Base-by-base conservation (phyloP, 2,888 invertebrate genomes). In the Onthophagus sagittarius region DNA sequence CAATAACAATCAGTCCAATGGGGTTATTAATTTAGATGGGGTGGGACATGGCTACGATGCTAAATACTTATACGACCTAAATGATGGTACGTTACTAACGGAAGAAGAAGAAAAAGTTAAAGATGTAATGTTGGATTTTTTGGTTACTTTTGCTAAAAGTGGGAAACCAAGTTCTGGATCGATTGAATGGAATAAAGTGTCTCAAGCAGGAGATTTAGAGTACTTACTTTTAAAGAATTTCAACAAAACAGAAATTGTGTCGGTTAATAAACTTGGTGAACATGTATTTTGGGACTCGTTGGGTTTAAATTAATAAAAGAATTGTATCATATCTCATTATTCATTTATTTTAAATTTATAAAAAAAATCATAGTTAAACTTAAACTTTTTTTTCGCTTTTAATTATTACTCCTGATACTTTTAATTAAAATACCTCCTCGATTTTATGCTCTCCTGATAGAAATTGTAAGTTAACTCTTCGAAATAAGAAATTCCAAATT, bases 51-150 rank as follows among this genome's bases (percentile, higher is more conserved):
- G 73, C 9, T 15, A 53, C 11, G 73, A 73, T 7, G 71, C 62
- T n/a, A 71, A 69, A 53, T 73, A 69, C 15, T 67, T 64, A 32
- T 69, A 67, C 33, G 62, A 74, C 14, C 5, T 63, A 4, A 15
- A 62, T 15, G 14, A 31, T 14, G 32, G 9, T 14, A n/a, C 5
- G 62, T 9, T 73, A 14, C n/a, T n/a, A n/a, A 33, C 23, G 11
- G 4, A 72, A 6, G 71, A 73, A 31, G 82, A 82, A 63, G 77
- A 78, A 75, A 72, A 77, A 71, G 79, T 82, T 79, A 81, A 81
- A 77, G 72, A 78, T 14, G 53, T 79, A 9, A 78, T 82, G 71
- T 76, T 76, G 15, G 75, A 78, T 67, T 80, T 82, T 62, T 7
- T 81, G 5, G 76, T 78, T 14, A 71, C 32, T 5, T 83, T 78